Percentiles rank a stretch among this genome's conserved stretches.
phyloP scores from a whole-genome alignment of 2,113 vertebrate genomes.

The Myrmecophaga tridactyla region DNA sequence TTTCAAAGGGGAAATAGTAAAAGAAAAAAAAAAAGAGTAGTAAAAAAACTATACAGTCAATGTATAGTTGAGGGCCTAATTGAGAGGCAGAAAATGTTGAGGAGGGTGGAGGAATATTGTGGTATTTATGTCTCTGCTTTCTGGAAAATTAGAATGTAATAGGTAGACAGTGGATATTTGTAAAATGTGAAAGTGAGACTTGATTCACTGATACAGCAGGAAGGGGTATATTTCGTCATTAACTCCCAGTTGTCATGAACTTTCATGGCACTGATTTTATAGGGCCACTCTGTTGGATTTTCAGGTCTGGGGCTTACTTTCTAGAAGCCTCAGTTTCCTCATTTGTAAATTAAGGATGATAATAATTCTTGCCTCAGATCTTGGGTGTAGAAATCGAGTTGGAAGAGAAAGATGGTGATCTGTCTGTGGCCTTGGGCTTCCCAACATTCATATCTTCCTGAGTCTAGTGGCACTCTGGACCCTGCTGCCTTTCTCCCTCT shows the following conservation, averaged over 20 bases:
- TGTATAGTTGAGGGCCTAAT: neutral
- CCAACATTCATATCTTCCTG: neutral
- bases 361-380: neutral
- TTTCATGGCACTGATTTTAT: neutral
- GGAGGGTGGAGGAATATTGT: neutral
- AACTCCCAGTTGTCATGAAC: neutral
- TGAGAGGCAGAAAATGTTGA: neutral
- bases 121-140: neutral
- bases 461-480: neutral
- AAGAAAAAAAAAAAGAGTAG: too few species aligned
- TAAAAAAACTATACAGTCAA: too few species aligned
- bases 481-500: too few species aligned
- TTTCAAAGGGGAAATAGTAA: neutral
- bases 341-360: neutral
- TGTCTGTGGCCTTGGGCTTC: neutral
- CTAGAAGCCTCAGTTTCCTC: neutral
- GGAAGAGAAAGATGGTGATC: neutral
- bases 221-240: neutral
- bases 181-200: neutral
- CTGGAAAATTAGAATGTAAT: neutral
- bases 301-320: neutral
- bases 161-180: neutral
- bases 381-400: neutral
- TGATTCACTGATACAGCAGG: neutral
- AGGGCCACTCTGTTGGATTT: fast-evolving